phyloP scores from a whole-genome alignment of 2,113 vertebrate genomes.

The human region DNA sequence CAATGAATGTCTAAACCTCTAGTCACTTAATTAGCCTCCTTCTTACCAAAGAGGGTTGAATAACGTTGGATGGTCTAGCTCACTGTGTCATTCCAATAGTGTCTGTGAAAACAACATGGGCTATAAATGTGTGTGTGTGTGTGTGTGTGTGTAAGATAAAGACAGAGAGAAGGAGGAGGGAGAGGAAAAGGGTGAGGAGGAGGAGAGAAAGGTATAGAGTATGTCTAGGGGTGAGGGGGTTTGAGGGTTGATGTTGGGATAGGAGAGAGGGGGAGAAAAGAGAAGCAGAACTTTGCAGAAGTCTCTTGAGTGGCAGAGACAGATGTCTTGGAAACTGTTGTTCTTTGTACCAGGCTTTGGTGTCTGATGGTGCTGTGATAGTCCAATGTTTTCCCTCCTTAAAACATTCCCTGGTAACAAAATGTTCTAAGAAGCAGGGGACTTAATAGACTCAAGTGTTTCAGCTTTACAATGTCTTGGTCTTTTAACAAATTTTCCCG shows the following conservation, averaged over 20 bases:
- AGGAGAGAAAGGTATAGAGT: neutral
- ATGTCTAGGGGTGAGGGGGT: neutral
- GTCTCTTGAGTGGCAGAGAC: constrained; percentile 32
- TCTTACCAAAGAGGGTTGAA: constrained; percentile 58
- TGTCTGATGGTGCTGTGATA: constrained; percentile 56
- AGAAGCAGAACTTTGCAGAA: constrained; percentile 19
- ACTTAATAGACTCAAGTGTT: constrained; percentile 75
- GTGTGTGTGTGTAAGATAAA: too few species aligned
- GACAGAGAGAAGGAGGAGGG: neutral
- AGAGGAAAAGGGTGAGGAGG: fast-evolving
- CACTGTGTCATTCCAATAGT: constrained; percentile 6
- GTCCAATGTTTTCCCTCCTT: constrained; percentile 64
- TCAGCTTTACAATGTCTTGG: constrained; percentile 75
- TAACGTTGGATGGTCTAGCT: constrained; percentile 47
- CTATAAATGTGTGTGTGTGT: neutral
- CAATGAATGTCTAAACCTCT: constrained; percentile 60
- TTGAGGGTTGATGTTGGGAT: neutral
- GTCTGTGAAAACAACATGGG: neutral
- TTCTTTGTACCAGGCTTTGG: constrained; percentile 53
- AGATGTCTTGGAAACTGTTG: constrained; percentile 63
- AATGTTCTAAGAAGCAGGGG: constrained; percentile 73
- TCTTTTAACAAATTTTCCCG: constrained; percentile 75
- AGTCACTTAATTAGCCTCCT: constrained; percentile 69
- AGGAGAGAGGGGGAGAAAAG: neutral
- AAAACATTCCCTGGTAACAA: constrained; percentile 72